A percentile compares a stretch with the other conserved stretches of the same genome.
These are phyloP conservation scores for Elachura formosa DNA, from an alignment of 2,113 vertebrate species.

Conservation along the genomic window DNA sequence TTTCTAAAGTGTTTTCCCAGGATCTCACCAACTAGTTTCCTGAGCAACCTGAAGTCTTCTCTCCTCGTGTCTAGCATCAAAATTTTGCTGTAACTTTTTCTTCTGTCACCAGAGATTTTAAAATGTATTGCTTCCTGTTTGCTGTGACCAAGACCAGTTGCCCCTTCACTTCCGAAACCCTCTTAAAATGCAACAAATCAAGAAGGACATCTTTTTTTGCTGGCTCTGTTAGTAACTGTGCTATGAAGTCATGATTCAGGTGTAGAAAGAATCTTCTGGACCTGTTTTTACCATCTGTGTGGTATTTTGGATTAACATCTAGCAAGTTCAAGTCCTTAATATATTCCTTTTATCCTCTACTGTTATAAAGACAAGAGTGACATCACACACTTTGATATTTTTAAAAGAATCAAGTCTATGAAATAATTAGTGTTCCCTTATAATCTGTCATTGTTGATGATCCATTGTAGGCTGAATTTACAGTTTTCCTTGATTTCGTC, in stretches of 20 bases:
- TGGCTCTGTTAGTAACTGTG: not conserved
- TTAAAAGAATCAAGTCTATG: not conserved
- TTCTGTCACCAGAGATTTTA: not conserved
- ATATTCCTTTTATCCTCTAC: not conserved
- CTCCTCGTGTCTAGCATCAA: not conserved
- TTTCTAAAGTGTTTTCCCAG: not conserved
- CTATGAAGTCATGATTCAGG: not conserved
- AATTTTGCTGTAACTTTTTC: not conserved
- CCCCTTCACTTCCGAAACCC: not conserved
- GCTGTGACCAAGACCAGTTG: not conserved
- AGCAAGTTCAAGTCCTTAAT: not conserved
- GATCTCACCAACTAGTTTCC: not conserved
- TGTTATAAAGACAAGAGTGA: not conserved
- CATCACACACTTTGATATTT: not conserved
- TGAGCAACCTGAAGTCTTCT: not conserved
- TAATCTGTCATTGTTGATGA: not conserved
- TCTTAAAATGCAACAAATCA: not conserved
- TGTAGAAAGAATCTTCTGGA: not conserved
- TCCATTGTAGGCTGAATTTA: not conserved
- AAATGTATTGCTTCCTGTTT: not conserved
- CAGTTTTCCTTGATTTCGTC: not conserved
- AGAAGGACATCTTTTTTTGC: not conserved
- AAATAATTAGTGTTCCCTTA: not conserved
- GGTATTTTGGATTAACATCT: not conserved
- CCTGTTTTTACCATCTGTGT: not conserved